Conservation (phyloP, 2,797 vertebrate genomes). For the Carcharodon carcharias region DNA sequence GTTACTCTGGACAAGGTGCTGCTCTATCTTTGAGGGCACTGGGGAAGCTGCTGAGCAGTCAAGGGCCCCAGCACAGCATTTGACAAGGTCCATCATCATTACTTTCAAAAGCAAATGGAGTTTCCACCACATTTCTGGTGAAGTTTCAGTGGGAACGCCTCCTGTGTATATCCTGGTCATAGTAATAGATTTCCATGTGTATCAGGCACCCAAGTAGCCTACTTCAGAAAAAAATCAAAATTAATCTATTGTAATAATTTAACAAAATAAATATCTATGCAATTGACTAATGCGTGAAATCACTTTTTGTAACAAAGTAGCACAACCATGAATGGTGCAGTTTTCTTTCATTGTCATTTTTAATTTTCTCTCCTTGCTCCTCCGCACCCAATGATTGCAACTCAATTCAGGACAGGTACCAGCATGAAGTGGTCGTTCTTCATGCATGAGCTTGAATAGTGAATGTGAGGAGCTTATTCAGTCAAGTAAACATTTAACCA, state of each 20-base stretch:
- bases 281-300: neutral
- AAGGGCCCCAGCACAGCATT: neutral
- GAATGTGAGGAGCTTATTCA: neutral
- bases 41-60: too few species aligned
- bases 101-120: neutral
- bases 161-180: neutral
- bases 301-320: neutral
- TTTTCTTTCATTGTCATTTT: neutral
- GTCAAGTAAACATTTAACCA: neutral
- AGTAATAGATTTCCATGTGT: neutral
- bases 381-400: neutral
- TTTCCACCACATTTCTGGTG: neutral
- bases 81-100: neutral
- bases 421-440: neutral
- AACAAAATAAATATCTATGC: neutral
- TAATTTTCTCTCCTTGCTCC: neutral
- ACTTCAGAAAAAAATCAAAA: neutral
- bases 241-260: neutral
- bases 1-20: too few species aligned
- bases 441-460: neutral
- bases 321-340: neutral
- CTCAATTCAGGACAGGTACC: neutral
- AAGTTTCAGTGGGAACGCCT: neutral
- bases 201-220: neutral
- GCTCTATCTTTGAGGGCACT: too few species aligned